Evolutionary conservation across 2,113 vertebrate genomes (phyloP).

Genomic region (Tamias sibiricus): DNA sequence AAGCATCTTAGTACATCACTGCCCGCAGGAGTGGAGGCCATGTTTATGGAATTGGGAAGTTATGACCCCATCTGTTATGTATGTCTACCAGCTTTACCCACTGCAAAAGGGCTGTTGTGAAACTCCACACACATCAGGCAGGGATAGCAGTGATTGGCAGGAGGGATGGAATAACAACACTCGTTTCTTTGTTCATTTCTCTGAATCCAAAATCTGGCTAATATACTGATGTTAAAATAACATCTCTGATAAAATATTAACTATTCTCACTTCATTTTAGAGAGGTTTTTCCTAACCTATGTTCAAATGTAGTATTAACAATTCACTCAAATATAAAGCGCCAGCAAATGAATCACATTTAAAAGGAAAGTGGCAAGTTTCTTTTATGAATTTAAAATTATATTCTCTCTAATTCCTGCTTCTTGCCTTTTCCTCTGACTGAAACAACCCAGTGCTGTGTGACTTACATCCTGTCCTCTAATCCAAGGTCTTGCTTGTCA

Average conservation of each 20-base stretch:
- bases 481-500: neutral
- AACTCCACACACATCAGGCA: neutral
- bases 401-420: neutral
- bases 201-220: neutral
- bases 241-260: conserved; percentile 31
- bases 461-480: neutral
- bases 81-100: conserved; percentile 57
- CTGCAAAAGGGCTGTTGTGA: neutral
- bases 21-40: conserved; percentile 71
- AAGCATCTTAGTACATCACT: conserved; percentile 71
- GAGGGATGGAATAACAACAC: neutral
- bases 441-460: neutral
- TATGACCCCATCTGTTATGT: conserved; percentile 76
- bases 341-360: neutral
- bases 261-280: neutral
- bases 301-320: conserved; percentile 35
- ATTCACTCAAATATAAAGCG: conserved; percentile 5
- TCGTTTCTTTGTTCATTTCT: conserved; percentile 24
- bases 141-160: neutral
- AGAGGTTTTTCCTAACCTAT: neutral
- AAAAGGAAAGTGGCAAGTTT: neutral
- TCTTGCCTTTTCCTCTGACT: neutral
- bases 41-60: conserved; percentile 75
- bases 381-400: conserved; percentile 19
- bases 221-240: conserved; percentile 51